Evolutionary conservation across 2,113 vertebrate species (phyloP).

Genomic region (Ancistrus triradiatus): DNA sequence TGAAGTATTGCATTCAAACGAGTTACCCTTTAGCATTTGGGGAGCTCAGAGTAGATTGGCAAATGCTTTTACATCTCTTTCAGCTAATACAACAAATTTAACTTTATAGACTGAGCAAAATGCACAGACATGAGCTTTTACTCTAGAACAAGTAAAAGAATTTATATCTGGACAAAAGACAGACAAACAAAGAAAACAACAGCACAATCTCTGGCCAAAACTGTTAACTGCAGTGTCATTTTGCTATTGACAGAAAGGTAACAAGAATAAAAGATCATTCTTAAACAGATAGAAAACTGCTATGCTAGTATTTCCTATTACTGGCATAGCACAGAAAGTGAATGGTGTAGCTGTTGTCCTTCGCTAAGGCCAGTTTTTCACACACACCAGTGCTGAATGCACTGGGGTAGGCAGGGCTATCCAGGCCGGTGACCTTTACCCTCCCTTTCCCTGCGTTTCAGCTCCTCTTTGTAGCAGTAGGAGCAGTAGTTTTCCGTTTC

Average conservation of each 20-base stretch:
- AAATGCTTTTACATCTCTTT: constrained; percentile 51
- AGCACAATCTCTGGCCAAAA: constrained; percentile 71
- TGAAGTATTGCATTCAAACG: constrained; percentile 73
- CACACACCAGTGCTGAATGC: constrained; percentile 6
- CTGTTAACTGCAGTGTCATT: constrained; percentile 65
- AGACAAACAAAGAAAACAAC: constrained; percentile 43
- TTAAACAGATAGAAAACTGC: constrained; percentile 60
- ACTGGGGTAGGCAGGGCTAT: constrained; percentile 48
- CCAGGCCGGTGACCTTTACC: constrained; percentile 75
- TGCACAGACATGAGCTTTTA: constrained; percentile 67
- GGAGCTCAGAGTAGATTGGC: constrained; percentile 39
- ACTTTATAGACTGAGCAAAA: constrained; percentile 52
- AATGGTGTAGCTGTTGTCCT: constrained; percentile 34
- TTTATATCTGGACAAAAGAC: constrained; percentile 55
- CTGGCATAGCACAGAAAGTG: constrained; percentile 60
- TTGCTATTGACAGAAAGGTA: constrained; percentile 57
- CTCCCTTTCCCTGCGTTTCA: constrained; percentile 85
- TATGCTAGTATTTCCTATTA: constrained; percentile 54
- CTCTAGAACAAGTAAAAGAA: constrained; percentile 77
- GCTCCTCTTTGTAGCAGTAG: constrained; percentile 95
- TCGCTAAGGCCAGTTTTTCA: neutral
- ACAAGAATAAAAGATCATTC: constrained; percentile 61
- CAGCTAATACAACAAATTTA: constrained; percentile 44
- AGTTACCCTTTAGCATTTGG: constrained; percentile 55
- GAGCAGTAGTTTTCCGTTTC: constrained; percentile 97